A percentile compares a stretch with the other conserved stretches of the same genome.
Evolutionary conservation across 2,888 invertebrate genomes (phyloP).

Genomic region (Caenorhabditis sp.): DNA sequence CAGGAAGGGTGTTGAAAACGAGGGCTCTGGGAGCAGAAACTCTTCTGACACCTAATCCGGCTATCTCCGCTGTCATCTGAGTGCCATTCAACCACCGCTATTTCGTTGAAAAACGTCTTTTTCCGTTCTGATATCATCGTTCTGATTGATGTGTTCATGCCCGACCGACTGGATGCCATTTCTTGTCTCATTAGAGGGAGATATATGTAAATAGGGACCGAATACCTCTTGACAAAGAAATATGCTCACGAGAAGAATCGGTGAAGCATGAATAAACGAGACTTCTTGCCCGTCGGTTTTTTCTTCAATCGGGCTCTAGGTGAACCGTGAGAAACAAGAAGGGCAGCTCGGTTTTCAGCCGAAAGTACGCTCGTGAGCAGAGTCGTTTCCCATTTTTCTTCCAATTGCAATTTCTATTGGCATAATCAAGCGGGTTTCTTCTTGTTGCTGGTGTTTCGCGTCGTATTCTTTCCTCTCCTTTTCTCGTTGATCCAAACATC

Average conservation of each 20-base stretch:
- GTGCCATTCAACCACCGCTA: neutral
- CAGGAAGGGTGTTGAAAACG: too few species aligned
- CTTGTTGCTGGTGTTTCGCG: neutral
- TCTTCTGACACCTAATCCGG: slow-evolving; percentile 5
- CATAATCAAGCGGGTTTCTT: neutral
- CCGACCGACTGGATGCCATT: too few species aligned
- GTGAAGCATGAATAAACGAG: neutral
- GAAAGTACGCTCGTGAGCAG: slow-evolving; percentile 2
- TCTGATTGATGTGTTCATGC: too few species aligned
- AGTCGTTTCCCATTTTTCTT: too few species aligned
- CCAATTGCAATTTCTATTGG: neutral
- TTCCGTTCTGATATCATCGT: too few species aligned
- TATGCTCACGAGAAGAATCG: slow-evolving; percentile 1
- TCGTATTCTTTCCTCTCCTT: neutral
- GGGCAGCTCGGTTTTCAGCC: neutral
- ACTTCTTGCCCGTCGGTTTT: neutral
- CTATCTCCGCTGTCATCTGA: neutral
- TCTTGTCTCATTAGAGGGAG: neutral
- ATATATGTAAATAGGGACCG: too few species aligned
- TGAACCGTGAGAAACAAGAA: neutral
- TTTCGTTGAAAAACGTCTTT: neutral
- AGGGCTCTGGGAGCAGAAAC: too few species aligned
- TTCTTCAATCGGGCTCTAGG: neutral
- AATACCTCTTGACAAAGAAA: too few species aligned
- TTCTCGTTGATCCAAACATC: neutral